Percentiles rank a stretch among this genome's conserved stretches.
These are phyloP conservation scores for Anoura caudifer DNA, from an alignment of 2,113 vertebrate species.

Conservation along the genomic window DNA sequence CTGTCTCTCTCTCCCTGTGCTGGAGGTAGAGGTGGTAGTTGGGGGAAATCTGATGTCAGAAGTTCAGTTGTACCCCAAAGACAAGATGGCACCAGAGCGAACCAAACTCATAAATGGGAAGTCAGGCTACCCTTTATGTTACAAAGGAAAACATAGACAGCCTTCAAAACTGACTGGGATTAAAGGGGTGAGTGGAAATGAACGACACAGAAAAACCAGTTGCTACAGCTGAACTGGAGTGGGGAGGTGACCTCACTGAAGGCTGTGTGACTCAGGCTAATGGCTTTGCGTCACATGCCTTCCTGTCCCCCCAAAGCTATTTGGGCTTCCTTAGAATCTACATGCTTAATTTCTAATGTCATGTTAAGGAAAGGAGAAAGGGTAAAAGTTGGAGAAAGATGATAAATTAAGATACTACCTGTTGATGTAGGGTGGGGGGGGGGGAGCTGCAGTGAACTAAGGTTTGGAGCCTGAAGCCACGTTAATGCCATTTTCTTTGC, in stretches of 20 bases:
- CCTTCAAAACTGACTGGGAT: neutral
- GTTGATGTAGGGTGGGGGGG: neutral
- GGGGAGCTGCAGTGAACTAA: neutral
- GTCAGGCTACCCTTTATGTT: neutral
- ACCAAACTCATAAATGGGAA: neutral
- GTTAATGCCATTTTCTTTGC: neutral
- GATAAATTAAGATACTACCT: neutral
- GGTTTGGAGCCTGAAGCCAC: neutral
- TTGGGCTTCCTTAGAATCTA: neutral
- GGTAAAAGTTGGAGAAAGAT: neutral
- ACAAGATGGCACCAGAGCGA: neutral
- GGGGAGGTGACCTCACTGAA: neutral
- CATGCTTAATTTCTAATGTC: conserved; percentile 1
- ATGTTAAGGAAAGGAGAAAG: neutral
- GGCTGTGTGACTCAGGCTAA: neutral
- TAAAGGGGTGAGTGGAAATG: neutral
- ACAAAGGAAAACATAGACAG: neutral
- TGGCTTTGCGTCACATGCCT: neutral
- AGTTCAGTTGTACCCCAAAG: neutral
- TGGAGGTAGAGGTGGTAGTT: neutral
- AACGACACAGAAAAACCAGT: neutral
- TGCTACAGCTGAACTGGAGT: neutral
- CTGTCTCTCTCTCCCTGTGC: too few relatives aligned
- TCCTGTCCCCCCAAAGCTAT: neutral
- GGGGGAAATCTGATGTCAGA: neutral